Evolutionary conservation across 2,888 invertebrate genomes (phyloP).

Genomic region (Lysandra bellargus): DNA sequence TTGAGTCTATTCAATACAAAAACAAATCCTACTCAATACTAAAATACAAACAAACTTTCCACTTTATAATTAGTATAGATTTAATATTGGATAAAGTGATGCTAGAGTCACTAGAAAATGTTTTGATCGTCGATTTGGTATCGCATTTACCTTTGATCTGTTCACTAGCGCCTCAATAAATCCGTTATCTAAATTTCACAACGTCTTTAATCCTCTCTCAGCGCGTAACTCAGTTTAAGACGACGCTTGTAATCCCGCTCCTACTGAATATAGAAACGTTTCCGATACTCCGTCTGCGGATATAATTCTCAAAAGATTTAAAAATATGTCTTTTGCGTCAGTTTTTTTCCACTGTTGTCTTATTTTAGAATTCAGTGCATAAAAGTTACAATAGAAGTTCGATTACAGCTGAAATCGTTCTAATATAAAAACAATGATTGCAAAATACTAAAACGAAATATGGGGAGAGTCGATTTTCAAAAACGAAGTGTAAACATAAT

Average conservation of each 20-base stretch:
- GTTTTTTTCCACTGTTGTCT: too few relatives aligned
- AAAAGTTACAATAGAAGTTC: too few relatives aligned
- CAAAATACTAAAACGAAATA: neutral
- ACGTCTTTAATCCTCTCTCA: slow-evolving; percentile 13
- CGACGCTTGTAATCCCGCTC: slow-evolving; percentile 17
- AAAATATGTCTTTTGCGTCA: neutral
- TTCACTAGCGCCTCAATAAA: neutral
- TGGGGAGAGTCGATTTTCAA: neutral
- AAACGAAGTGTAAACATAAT: slow-evolving; percentile 1
- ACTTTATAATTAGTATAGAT: neutral
- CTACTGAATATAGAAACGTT: slow-evolving; percentile 13
- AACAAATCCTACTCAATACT: too few relatives aligned
- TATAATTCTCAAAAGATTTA: neutral
- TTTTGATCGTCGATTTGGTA: neutral
- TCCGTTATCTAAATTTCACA: slow-evolving; percentile 6
- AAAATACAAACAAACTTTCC: too few relatives aligned
- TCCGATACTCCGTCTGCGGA: neutral
- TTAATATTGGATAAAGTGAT: too few relatives aligned
- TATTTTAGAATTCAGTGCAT: too few relatives aligned
- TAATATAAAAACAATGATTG: too few relatives aligned
- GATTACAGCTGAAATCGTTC: too few relatives aligned
- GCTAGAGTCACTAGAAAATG: neutral
- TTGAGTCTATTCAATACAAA: too few relatives aligned
- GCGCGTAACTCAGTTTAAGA: slow-evolving; percentile 9
- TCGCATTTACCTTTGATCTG: neutral